These are phyloP conservation scores for Phasianus colchicus DNA, from an alignment of 2,113 vertebrate species.

Conservation along the genomic window DNA sequence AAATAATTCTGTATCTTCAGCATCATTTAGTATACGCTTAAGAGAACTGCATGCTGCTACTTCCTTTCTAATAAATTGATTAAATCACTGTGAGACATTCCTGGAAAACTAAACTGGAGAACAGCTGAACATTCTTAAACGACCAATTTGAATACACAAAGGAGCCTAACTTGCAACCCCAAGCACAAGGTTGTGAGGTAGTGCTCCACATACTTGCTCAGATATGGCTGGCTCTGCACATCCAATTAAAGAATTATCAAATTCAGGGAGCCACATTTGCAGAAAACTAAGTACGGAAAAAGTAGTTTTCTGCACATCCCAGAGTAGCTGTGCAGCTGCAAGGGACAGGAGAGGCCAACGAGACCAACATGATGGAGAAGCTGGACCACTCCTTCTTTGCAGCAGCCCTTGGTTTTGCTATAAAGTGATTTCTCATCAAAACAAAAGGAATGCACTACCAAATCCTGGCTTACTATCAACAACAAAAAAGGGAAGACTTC, in stretches of 20 bases:
- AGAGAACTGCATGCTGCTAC: background rate
- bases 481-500: background rate
- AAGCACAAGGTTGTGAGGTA: background rate
- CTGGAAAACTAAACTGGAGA: background rate
- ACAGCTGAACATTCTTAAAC: background rate
- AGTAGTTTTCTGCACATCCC: background rate
- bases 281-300: background rate
- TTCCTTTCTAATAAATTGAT: background rate
- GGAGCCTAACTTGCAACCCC: background rate
- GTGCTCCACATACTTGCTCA: background rate
- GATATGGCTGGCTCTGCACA: rapidly evolving
- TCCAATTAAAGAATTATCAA: background rate
- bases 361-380: background rate
- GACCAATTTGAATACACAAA: background rate
- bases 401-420: background rate
- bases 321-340: background rate
- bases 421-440: background rate
- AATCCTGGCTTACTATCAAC: background rate
- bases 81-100: background rate
- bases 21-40: background rate
- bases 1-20: too few relatives aligned
- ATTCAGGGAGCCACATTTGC: background rate
- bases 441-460: background rate
- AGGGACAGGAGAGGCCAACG: background rate
- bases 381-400: background rate